Evolutionary conservation across 2,888 invertebrate species (phyloP), one percentile per base, ranked within the genome.

Genomic region (Caprella mutica): DNA sequence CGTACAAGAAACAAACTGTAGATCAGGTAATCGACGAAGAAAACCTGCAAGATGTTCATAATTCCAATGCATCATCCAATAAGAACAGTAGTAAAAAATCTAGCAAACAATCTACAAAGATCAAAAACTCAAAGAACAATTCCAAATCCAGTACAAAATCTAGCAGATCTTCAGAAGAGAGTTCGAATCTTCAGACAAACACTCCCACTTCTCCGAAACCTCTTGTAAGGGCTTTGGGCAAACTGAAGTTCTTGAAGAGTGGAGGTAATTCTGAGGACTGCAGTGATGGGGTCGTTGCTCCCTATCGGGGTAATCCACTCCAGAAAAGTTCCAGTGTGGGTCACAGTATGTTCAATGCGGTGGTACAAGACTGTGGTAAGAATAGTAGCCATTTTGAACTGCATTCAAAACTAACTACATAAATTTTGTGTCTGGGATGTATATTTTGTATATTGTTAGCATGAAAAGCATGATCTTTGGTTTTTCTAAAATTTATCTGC

Each of bases 291-390:
- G 5, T 33, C 33, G 33, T 9, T 14, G 14, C 33, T 33, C 33
- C 33, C 33, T 14, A 33, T 8, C 8, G 33, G 14, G 33, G 14
- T 5, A 48, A 48, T 30, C 55, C 52, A n/a, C 26, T 60, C 2
- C 64, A 64, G 56, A 64, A 64, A 52, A 64, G 64, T 50, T 55
- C 56, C 42, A 58, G 60, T 39, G 57, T 57, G 30, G 60, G 64
- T 9, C 55, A 59, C 21, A 56, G 42, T 21, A 54, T 57, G 33
- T 60, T 64, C 51, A 44, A 55, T 12, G 53, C 55, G 26, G 64
- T 58, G 43, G 60, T 57, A 29, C 60, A 60, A 50, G 64, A 64
- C 50, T 60, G 55, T 33, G 55, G 64, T 64, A 53, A 64, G 64
- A 60, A 23, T 26, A 19, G 30, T 14, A 33, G 33, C 9, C 6